phyloP scores from a whole-genome alignment of 2,113 vertebrate genomes.

The Aspiorhynchus laticeps region DNA sequence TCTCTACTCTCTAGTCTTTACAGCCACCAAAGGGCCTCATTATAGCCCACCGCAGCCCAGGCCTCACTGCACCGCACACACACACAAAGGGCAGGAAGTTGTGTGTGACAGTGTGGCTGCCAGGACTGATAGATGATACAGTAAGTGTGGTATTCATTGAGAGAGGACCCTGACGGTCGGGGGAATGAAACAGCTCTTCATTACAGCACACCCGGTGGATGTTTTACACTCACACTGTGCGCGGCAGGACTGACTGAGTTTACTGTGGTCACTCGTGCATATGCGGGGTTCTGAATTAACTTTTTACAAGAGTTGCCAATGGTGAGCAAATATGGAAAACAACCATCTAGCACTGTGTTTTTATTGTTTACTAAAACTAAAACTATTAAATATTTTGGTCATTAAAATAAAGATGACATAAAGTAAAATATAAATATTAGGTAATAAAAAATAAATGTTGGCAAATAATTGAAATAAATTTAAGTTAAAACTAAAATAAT shows the following conservation, averaged over 20 bases:
- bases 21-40: conserved; percentile 91
- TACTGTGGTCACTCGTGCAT: conserved; percentile 29
- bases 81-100: conserved; percentile 84
- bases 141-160: conserved; percentile 75
- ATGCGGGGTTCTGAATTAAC: neutral
- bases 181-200: conserved; percentile 53
- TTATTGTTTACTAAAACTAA: neutral
- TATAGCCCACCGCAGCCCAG: conserved; percentile 73
- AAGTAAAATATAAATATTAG: neutral
- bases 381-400: neutral
- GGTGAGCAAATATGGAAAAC: neutral
- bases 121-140: conserved; percentile 88
- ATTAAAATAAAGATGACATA: neutral
- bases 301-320: neutral
- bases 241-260: conserved; percentile 12
- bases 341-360: neutral
- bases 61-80: conserved; percentile 62
- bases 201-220: conserved; percentile 42
- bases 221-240: conserved; percentile 35
- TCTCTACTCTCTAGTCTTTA: conserved; percentile 86
- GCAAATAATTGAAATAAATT: neutral
- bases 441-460: neutral
- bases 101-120: conserved; percentile 86
- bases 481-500: neutral
- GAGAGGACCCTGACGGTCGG: conserved; percentile 50